A percentile compares a stretch with the other conserved stretches of the same genome.
These are phyloP conservation scores for Pomphorhynchus laevis DNA, from an alignment of 1,140 invertebrate species.

Conservation along the genomic window DNA sequence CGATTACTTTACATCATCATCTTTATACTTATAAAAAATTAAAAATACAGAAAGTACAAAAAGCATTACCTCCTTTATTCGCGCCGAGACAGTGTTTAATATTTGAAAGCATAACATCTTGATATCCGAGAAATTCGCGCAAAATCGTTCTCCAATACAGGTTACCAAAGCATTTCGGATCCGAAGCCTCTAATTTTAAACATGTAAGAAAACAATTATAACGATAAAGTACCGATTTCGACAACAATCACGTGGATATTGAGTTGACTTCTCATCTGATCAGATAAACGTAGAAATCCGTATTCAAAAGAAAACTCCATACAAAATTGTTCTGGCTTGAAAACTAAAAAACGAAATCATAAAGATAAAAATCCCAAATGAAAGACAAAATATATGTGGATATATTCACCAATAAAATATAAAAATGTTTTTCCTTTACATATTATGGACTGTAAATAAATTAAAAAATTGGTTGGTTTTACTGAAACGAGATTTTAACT, in stretches of 20 bases:
- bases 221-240: not conserved
- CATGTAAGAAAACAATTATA: not conserved
- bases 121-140: slow-evolving; percentile 65
- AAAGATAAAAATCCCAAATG: no score
- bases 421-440: no score
- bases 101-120: slow-evolving; percentile 73
- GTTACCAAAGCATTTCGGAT: slow-evolving; percentile 65
- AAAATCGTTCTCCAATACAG: slow-evolving; percentile 49
- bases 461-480: no score
- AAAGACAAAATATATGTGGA: no score
- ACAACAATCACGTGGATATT: slow-evolving; percentile 69
- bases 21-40: slow-evolving; percentile 28
- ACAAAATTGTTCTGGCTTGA: slow-evolving; percentile 73
- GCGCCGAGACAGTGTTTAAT: slow-evolving; percentile 43
- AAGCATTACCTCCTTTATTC: not conserved
- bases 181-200: slow-evolving; percentile 36
- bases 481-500: no score
- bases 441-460: no score
- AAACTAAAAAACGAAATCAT: no score
- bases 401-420: no score
- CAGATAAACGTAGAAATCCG: slow-evolving; percentile 55
- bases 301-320: slow-evolving; percentile 88
- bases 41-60: not conserved
- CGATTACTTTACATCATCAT: no score
- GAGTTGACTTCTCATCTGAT: slow-evolving; percentile 37